Evolutionary conservation across 2,888 invertebrate genomes (phyloP), one percentile per base, ranked within the genome.

Genomic region (Mycalesis mineus): DNA sequence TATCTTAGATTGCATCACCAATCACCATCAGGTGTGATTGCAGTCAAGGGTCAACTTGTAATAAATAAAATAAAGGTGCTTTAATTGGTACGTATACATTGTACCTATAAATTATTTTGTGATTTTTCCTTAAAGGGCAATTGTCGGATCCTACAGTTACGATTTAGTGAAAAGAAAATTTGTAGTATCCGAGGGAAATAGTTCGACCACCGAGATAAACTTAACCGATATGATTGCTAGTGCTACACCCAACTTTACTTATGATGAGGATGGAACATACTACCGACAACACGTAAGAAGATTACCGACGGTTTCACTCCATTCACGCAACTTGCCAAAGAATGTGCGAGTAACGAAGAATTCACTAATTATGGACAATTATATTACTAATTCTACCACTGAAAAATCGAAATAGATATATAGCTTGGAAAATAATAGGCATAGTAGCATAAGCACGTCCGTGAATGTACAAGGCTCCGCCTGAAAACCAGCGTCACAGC

Each of bases 81-180:
- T n/a, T n/a, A n/a, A n/a, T n/a, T n/a, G n/a, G n/a, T n/a, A n/a
- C n/a, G n/a, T n/a, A n/a, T n/a, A n/a, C n/a, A n/a, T n/a, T n/a
- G n/a, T n/a, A n/a, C n/a, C n/a, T n/a, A n/a, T n/a, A n/a, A n/a
- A n/a, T n/a, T n/a, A n/a, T n/a, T n/a, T n/a, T n/a, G n/a, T n/a
- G n/a, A n/a, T 45, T n/a, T 48, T 57, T 45, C 42, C 28, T 76
- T 78, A 51, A 71, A 80, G 80, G 4, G 63, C 79, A 15, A 74
- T 80, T 55, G 75, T 80, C 52, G 80, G 80, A 3, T 78, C 80
- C 0, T 70, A 72, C 56, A 65, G 61, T 39, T 71, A 71, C 41
- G 68, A 78, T 60, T 70, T 73, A 11, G 51, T 75, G 11, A 66
- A 55, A 11, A 67, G 72, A 44, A 55, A 55, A 5, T 80, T 80